These are phyloP conservation scores for Cylindroiulus punctatus DNA, from an alignment of 2,888 invertebrate genomes.

Conservation along the genomic window DNA sequence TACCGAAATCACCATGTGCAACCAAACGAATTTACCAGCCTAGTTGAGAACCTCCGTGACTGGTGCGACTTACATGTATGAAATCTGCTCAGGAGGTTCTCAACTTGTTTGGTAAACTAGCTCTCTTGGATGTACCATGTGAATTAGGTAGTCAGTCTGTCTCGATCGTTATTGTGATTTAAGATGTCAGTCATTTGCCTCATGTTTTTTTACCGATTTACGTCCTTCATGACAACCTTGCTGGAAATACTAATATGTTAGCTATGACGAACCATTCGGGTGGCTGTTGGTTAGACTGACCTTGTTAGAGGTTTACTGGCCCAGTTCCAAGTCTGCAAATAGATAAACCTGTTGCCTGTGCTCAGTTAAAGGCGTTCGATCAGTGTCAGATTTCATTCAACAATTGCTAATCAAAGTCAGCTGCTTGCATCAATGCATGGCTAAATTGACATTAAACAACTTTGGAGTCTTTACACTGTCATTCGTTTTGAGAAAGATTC, in stretches of 20 bases:
- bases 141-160: too few species aligned
- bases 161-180: neutral
- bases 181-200: neutral
- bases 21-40: too few species aligned
- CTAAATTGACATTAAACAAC: neutral
- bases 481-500: neutral
- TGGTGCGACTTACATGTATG: too few species aligned
- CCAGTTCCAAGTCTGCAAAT: neutral
- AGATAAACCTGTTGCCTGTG: neutral
- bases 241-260: neutral
- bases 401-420: neutral
- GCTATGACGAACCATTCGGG: neutral
- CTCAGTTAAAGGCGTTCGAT: neutral
- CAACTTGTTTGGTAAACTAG: too few species aligned
- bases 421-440: neutral
- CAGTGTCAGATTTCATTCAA: neutral
- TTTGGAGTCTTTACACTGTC: neutral
- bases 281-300: neutral
- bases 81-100: too few species aligned
- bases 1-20: too few species aligned
- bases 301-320: neutral
- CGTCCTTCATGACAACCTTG: neutral
- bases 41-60: too few species aligned
- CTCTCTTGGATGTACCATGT: too few species aligned
- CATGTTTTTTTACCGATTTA: neutral